A percentile compares a stretch with the other conserved stretches of the same genome.
These are phyloP conservation scores for Phragmatobia fuliginosa DNA, from an alignment of 2,888 invertebrate genomes.

Conservation along the genomic window DNA sequence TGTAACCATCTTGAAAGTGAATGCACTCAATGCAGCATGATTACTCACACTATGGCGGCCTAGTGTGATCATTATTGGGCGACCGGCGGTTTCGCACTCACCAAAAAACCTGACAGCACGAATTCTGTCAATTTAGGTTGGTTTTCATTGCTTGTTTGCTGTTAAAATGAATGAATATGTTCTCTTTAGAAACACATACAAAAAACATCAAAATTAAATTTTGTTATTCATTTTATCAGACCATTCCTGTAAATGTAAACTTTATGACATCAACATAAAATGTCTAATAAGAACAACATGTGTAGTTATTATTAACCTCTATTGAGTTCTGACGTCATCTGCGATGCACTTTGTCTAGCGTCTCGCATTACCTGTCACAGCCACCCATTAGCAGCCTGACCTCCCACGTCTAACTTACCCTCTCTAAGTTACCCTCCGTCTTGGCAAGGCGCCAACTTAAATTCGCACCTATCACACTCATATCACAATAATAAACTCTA, in stretches of 20 bases:
- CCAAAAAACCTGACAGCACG: no score
- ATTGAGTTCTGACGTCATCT: conserved; percentile 56
- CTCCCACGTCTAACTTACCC: conserved; percentile 73
- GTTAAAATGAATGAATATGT: background rate
- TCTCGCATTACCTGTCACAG: conserved; percentile 83
- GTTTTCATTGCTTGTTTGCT: no score
- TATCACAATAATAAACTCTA: conserved; percentile 36
- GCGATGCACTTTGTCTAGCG: conserved; percentile 81
- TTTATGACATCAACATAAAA: conserved; percentile 1
- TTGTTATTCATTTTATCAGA: background rate
- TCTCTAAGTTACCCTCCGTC: conserved; percentile 76
- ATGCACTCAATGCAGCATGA: no score
- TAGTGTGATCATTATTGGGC: no score
- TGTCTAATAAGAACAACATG: conserved; percentile 13
- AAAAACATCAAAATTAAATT: background rate
- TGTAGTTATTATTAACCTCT: conserved; percentile 47
- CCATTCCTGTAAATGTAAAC: background rate
- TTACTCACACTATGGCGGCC: no score
- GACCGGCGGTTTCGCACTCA: no score
- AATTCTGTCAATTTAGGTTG: no score
- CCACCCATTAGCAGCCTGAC: conserved; percentile 82
- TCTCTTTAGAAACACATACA: background rate
- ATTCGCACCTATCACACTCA: conserved; percentile 54
- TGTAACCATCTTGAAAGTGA: no score
- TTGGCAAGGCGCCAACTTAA: conserved; percentile 65